phyloP scores from a whole-genome alignment of 2,888 invertebrate genomes.

The Agonopterix heracliana region DNA sequence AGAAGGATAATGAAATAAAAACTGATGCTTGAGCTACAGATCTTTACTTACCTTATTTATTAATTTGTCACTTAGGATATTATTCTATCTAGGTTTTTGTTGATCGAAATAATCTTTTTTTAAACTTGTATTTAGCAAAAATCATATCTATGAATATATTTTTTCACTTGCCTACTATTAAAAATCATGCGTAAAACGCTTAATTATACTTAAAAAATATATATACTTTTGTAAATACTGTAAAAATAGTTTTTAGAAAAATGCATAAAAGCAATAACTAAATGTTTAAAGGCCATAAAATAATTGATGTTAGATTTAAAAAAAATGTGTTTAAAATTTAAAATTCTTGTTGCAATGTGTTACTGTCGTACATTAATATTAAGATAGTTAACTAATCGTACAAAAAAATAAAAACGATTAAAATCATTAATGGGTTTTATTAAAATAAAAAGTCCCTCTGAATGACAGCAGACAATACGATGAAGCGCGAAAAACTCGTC shows the following conservation, averaged over 20 bases:
- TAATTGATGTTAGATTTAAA: constrained; percentile 12
- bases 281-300: constrained; percentile 20
- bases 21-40: too few relatives aligned
- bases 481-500: too few relatives aligned
- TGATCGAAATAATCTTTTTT: too few relatives aligned
- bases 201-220: neutral
- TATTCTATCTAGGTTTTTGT: too few relatives aligned
- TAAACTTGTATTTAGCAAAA: neutral
- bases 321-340: constrained; percentile 25
- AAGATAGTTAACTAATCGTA: constrained; percentile 22
- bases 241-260: constrained; percentile 16
- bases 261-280: constrained; percentile 38
- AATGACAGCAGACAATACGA: too few relatives aligned
- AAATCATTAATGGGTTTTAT: constrained; percentile 6
- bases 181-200: constrained; percentile 1
- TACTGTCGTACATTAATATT: constrained; percentile 22
- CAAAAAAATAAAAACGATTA: constrained; percentile 21
- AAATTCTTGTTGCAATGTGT: constrained; percentile 34
- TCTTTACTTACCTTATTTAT: too few relatives aligned
- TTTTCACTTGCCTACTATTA: too few relatives aligned
- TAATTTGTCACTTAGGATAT: too few relatives aligned
- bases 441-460: too few relatives aligned
- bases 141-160: neutral
- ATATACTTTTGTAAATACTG: constrained; percentile 25
- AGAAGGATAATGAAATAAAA: too few relatives aligned